phyloP scores from a whole-genome alignment of 30 jellyfish, hydroid and myxozoan species.

The Euphysa ruthae region DNA sequence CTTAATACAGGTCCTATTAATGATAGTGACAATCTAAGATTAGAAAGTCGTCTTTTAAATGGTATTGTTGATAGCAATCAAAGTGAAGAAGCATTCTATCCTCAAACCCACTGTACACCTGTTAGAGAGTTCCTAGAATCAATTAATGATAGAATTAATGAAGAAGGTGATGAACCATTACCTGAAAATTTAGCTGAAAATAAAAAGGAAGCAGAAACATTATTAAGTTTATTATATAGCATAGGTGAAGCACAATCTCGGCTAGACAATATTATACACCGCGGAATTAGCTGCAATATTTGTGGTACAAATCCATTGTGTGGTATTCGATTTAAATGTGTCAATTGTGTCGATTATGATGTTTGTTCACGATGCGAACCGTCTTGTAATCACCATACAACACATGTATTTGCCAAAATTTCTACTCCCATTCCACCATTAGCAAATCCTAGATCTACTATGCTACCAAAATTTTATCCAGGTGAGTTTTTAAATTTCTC shows the following conservation, averaged over 20 bases:
- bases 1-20: too few species aligned
- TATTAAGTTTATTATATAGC: constrained; percentile 50
- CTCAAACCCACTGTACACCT: too few species aligned
- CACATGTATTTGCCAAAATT: constrained; percentile 70
- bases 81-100: too few species aligned
- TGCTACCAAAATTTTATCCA: constrained; percentile 76
- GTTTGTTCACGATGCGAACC: constrained; percentile 93
- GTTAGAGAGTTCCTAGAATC: neutral
- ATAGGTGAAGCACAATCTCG: constrained; percentile 82
- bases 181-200: neutral
- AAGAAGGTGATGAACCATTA: neutral
- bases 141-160: neutral
- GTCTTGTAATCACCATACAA: constrained; percentile 70
- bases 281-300: constrained; percentile 91
- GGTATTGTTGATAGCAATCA: too few species aligned
- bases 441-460: constrained; percentile 77
- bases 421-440: constrained; percentile 86
- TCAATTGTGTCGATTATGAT: constrained; percentile 84
- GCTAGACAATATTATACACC: constrained; percentile 51
- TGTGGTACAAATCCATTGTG: constrained; percentile 86
- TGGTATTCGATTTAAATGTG: constrained; percentile 85
- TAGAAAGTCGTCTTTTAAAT: too few species aligned
- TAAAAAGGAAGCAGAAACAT: constrained; percentile 49
- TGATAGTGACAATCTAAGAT: too few species aligned
- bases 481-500: constrained; percentile 43